A percentile compares a stretch with the other conserved stretches of the same genome.
Evolutionary conservation across 2,888 invertebrate genomes (phyloP).

Genomic region (Torymus tubicola): DNA sequence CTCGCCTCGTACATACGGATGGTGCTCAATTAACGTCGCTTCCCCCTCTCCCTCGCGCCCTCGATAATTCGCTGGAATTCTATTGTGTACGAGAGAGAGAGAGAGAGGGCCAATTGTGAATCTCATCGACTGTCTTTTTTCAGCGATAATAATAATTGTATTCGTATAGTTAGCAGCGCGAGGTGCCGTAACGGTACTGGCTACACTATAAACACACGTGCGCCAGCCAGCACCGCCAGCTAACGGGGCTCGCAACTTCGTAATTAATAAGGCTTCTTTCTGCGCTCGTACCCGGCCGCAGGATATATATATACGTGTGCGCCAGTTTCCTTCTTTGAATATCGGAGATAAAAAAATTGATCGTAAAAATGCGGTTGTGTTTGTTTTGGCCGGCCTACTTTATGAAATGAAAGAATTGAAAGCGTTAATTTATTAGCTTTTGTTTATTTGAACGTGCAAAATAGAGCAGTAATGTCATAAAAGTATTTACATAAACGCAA

Average conservation of each 20-base stretch:
- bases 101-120: conserved; percentile 2
- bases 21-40: too few species aligned
- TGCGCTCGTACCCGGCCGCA: neutral
- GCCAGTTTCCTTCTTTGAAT: conserved; percentile 8
- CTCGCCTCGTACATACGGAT: too few species aligned
- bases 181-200: conserved; percentile 34
- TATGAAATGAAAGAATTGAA: too few species aligned
- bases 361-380: too few species aligned
- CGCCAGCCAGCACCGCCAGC: neutral
- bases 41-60: too few species aligned
- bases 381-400: too few species aligned
- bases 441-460: too few species aligned
- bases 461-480: too few species aligned
- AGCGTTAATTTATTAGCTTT: too few species aligned
- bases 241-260: conserved; percentile 40
- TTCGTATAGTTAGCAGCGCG: conserved; percentile 27
- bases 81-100: conserved; percentile 1
- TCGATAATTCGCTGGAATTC: conserved; percentile 16
- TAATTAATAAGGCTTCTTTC: conserved; percentile 36
- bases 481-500: too few species aligned
- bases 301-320: too few species aligned
- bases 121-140: neutral
- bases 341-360: conserved; percentile 1
- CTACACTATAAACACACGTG: conserved; percentile 19
- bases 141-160: conserved; percentile 45